Evolutionary conservation across 1,140 invertebrate genomes (phyloP).

Genomic region (Macrocentrus cingulum): DNA sequence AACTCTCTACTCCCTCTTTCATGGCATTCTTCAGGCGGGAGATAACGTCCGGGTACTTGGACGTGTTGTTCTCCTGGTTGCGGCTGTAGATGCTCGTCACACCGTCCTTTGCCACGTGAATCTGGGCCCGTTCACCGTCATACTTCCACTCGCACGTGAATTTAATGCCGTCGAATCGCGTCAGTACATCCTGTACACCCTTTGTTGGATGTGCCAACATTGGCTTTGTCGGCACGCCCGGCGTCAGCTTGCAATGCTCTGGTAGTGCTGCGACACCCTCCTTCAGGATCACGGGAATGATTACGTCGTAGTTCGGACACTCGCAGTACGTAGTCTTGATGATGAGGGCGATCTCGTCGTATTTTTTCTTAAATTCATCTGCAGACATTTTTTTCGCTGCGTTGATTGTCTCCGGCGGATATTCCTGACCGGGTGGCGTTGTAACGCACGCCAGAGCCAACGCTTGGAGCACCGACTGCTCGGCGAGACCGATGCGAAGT

Average conservation of each 20-base stretch:
- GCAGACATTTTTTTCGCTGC: slow-evolving; percentile 62
- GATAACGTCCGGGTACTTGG: slow-evolving; percentile 97
- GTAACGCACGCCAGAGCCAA: slow-evolving; percentile 80
- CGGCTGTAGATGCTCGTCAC: slow-evolving; percentile 86
- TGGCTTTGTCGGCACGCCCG: slow-evolving; percentile 94
- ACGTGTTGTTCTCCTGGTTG: slow-evolving; percentile 98
- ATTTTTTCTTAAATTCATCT: slow-evolving; percentile 79
- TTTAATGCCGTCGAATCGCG: slow-evolving; percentile 85
- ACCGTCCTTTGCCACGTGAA: slow-evolving; percentile 73
- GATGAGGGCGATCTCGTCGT: slow-evolving; percentile 76
- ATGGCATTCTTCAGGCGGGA: slow-evolving; percentile 67
- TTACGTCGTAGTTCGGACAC: slow-evolving; percentile 92
- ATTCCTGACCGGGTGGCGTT: slow-evolving; percentile 70
- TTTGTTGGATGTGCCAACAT: slow-evolving; percentile 99
- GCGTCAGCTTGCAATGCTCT: slow-evolving; percentile 83
- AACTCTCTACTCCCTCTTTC: slow-evolving; percentile 71
- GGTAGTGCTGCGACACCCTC: slow-evolving; percentile 80
- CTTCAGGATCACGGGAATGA: slow-evolving; percentile 80
- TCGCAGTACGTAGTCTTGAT: slow-evolving; percentile 95
- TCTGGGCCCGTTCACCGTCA: slow-evolving; percentile 98
- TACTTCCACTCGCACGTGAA: slow-evolving; percentile 99
- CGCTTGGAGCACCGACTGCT: slow-evolving; percentile 92
- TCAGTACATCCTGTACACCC: slow-evolving; percentile 86
- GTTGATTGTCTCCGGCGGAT: slow-evolving; percentile 68
- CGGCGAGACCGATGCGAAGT: slow-evolving; percentile 93